Base-by-base conservation (phyloP, 1,140 invertebrate species). In the Neomicropteryx cornuta region DNA sequence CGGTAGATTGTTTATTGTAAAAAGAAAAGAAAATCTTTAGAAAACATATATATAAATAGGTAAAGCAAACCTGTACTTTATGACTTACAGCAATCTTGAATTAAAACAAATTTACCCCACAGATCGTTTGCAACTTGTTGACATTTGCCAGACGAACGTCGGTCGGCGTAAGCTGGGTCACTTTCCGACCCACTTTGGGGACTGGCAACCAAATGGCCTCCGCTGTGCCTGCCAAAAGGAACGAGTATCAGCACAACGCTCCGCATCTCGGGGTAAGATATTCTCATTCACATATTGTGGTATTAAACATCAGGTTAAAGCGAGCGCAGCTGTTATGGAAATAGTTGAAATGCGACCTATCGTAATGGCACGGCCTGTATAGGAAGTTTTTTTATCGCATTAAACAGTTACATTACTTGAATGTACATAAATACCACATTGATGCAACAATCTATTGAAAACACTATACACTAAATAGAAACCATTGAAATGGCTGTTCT, bases 51-150 rank as follows among this genome's bases (percentile, higher is more conserved):
- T 8, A 27, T 8, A 13, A 27, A 8, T 27, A 8, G 8, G 23
- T 27, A 27, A 27, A 8, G 8, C 8, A 27, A 8, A 13, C 13
- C 8, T 27, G 13, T 8, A 27, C 23, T 8, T 13, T 24, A n/a
- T n/a, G n/a, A n/a, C n/a, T n/a, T n/a, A n/a, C n/a, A n/a, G n/a
- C n/a, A n/a, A n/a, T n/a, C n/a, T n/a, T n/a, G n/a, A n/a, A n/a
- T n/a, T n/a, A n/a, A n/a, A n/a, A n/a, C n/a, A n/a, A n/a, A n/a
- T n/a, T n/a, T 24, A 48, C 45, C 5, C 44, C 21, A 1, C 36
- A 84, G 62, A 79, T 83, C 34, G 67, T 76, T 13, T 72, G 74
- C 29, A 83, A 85, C 62, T 55, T 83, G 5, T 56, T 81, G 32
- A 58, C 79, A 2, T 85, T 83, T 51, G 73, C 73, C 1, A 68